Evolutionary conservation across 2,888 invertebrate species (phyloP), one percentile per base, ranked within the genome.

Genomic region (Ichneumon xanthorius): DNA sequence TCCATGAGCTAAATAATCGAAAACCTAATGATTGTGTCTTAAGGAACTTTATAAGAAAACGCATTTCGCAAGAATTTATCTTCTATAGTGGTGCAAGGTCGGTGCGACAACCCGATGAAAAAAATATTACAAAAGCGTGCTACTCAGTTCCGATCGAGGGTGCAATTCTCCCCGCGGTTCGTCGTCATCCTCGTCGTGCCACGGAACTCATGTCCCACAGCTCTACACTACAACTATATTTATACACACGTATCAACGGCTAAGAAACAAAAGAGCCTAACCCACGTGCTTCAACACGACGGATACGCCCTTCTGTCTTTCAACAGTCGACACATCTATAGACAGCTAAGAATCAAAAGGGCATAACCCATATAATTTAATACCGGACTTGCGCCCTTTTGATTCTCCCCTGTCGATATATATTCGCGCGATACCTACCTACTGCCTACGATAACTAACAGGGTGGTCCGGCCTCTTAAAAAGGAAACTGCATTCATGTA

Each of bases 401-500:
- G 3, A 48, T 16, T 48, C 16, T 48, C 45, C 0, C 4, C 16
- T 4, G 14, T 48, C 45, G 45, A 48, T 19, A n/a, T 26, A 72
- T 19, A 53, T 53, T 7, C 16, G 33, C 37, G 61, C 33, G 55
- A 58, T 65, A 30, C 40, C 50, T 68, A 45, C 75, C 40, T 50
- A 68, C 80, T 81, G 26, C 81, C 81, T 81, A 85, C 82, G 82
- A 85, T 78, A 85, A 75, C 85, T 50, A 85, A 79, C 85, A 79
- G 85, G 90, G 90, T 90, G 90, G 89, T 90, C 90, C 89, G 65
- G 53, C 78, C 33, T 89, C 88, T 87, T 86, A 90, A 90, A 90
- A 90, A 89, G 90, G 88, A 88, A 89, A 87, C 87, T 89, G 88
- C 89, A 88, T 90, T 85, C 87, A 89, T 88, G 88, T 89, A 89